phyloP scores from a whole-genome alignment of 1,140 invertebrate species.

The Papilio glaucus region DNA sequence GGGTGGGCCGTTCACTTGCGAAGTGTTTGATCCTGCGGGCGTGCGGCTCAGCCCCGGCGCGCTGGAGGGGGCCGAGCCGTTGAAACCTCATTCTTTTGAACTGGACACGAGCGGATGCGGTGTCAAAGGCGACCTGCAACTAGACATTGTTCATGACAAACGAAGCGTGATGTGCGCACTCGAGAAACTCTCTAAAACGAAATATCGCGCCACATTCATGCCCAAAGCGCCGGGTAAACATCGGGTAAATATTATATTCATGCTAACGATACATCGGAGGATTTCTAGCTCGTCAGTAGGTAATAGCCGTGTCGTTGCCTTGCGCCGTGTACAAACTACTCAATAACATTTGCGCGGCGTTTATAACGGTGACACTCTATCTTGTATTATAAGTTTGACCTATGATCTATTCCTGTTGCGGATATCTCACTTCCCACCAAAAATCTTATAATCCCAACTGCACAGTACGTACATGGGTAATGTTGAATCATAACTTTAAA shows the following conservation, averaged over 20 bases:
- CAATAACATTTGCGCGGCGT: too few species aligned
- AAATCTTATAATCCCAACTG: too few species aligned
- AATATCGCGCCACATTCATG: conserved; percentile 94
- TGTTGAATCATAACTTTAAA: too few species aligned
- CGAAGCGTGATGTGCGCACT: conserved; percentile 92
- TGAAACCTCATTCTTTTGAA: conserved; percentile 91
- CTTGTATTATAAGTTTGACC: too few species aligned
- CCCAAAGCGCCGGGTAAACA: conserved; percentile 96
- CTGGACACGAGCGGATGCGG: conserved; percentile 89
- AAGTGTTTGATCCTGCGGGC: conserved; percentile 97
- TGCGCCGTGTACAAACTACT: background rate
- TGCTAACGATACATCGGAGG: background rate
- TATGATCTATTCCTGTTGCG: too few species aligned
- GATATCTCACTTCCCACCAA: too few species aligned
- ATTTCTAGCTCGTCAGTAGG: background rate
- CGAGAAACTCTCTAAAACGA: conserved; percentile 91
- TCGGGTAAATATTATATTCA: conserved; percentile 79
- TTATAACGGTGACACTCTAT: too few species aligned
- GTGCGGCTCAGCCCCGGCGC: conserved; percentile 88
- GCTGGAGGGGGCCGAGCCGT: conserved; percentile 90
- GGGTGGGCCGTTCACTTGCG: conserved; percentile 98
- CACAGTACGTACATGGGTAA: too few species aligned
- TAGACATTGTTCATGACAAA: conserved; percentile 94
- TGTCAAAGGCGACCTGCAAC: conserved; percentile 93
- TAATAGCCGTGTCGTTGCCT: background rate